Percentiles rank a stretch among this genome's conserved stretches.
phyloP scores from a whole-genome alignment of 2,888 invertebrate species.

The Ophion ventricosus region DNA sequence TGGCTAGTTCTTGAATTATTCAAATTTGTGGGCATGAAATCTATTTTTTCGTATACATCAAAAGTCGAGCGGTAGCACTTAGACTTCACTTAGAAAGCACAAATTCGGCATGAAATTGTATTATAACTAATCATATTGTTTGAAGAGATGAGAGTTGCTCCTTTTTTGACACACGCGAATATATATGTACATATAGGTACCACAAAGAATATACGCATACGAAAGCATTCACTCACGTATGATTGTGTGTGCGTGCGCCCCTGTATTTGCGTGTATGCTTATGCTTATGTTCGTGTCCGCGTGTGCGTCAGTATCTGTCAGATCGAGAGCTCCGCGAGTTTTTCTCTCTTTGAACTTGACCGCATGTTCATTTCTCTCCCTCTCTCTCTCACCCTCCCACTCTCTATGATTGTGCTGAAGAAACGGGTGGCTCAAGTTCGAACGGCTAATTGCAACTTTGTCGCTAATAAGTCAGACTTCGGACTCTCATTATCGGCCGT shows the following conservation, averaged over 20 bases:
- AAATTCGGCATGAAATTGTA: too few species aligned
- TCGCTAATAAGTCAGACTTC: conserved; percentile 58
- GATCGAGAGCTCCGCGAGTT: conserved; percentile 35
- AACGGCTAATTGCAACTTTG: conserved; percentile 64
- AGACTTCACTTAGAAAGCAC: too few species aligned
- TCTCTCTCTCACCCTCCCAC: conserved; percentile 5
- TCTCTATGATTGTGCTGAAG: conserved; percentile 18
- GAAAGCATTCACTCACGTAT: background rate
- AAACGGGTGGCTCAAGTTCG: conserved; percentile 35
- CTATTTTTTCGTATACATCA: too few species aligned
- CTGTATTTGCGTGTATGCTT: background rate
- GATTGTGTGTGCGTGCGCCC: background rate
- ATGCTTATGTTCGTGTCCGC: background rate
- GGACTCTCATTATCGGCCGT: conserved; percentile 10
- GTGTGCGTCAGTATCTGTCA: conserved; percentile 22
- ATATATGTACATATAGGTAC: too few species aligned
- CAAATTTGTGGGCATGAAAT: too few species aligned
- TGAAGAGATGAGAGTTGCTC: too few species aligned
- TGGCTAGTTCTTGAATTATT: too few species aligned
- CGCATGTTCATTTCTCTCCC: conserved; percentile 40
- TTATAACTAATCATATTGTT: too few species aligned
- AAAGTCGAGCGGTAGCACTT: too few species aligned
- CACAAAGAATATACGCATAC: too few species aligned
- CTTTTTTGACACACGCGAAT: too few species aligned
- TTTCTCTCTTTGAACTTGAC: conserved; percentile 62